A percentile compares a stretch with the other conserved stretches of the same genome.
These are phyloP conservation scores for Nomada goodeniana DNA, from an alignment of 2,888 invertebrate genomes.

Conservation along the genomic window DNA sequence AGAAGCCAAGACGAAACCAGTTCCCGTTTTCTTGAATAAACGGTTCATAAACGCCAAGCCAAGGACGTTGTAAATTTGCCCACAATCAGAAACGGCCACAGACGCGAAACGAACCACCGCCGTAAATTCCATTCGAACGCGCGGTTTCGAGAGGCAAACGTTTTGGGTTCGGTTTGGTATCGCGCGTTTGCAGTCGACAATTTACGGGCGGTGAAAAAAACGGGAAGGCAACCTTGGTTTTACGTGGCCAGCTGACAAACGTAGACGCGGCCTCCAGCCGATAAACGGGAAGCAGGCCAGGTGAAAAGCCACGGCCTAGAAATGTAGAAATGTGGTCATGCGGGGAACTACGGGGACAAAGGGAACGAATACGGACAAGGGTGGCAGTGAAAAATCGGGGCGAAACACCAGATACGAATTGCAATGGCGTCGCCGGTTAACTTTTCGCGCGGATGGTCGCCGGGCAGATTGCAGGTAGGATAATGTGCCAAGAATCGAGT, in stretches of 20 bases:
- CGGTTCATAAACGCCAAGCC: neutral
- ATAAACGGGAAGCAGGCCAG: constrained; percentile 21
- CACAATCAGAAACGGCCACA: neutral
- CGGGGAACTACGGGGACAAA: neutral
- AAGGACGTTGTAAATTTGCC: constrained; percentile 1
- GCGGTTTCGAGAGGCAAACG: neutral
- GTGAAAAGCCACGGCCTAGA: constrained; percentile 16
- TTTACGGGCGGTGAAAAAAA: neutral
- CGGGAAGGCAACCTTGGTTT: constrained; percentile 13
- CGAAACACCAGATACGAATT: no score
- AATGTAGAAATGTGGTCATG: neutral
- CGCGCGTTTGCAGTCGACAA: neutral
- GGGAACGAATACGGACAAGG: neutral
- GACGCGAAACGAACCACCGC: neutral
- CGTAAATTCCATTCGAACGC: neutral
- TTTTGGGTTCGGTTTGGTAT: neutral
- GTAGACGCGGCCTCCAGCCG: neutral
- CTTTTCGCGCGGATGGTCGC: no score
- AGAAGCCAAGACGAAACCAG: neutral
- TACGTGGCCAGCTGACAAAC: neutral
- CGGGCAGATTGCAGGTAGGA: no score
- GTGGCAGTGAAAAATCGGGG: neutral
- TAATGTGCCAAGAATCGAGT: no score
- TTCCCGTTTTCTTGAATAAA: constrained; percentile 1
- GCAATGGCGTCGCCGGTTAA: no score